Evolutionary conservation across 2,113 vertebrate genomes (phyloP).

Genomic region (Cebidichthys violaceus): DNA sequence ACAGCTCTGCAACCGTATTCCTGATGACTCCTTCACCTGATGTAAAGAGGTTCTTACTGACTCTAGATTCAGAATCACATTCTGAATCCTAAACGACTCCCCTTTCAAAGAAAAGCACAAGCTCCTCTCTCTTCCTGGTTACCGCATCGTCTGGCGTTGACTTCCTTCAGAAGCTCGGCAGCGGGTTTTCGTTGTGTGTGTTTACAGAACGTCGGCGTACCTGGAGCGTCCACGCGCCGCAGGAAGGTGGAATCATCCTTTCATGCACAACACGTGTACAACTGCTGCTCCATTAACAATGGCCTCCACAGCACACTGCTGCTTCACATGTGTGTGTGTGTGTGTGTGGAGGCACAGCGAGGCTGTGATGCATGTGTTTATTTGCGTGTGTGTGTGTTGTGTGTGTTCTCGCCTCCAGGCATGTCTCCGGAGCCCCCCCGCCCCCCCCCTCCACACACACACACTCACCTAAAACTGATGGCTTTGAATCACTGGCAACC

Average conservation of each 20-base stretch:
- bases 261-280: conserved; percentile 44
- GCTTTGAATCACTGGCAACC: conserved; percentile 93
- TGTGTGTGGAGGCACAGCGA: conserved; percentile 19
- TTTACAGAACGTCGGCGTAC: neutral
- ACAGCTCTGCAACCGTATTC: neutral
- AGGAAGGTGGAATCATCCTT: conserved; percentile 41
- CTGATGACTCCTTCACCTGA: neutral
- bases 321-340: conserved; percentile 53
- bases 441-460: conserved; percentile 76
- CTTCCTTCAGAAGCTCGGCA: neutral
- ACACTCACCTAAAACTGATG: conserved; percentile 89
- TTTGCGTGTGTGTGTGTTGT: conserved; percentile 77
- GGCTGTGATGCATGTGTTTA: conserved; percentile 58
- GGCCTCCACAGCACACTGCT: conserved; percentile 30
- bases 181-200: neutral
- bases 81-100: too few species aligned
- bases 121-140: too few species aligned
- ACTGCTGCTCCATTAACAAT: conserved; percentile 55
- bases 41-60: neutral
- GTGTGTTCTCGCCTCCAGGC: conserved; percentile 90
- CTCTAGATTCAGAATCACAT: neutral
- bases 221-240: conserved; percentile 5
- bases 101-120: too few species aligned
- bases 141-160: too few species aligned
- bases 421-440: conserved; percentile 88